A percentile compares a stretch with the other conserved stretches of the same genome.
phyloP scores from a whole-genome alignment of 2,888 invertebrate species.

The Torymus auratus region DNA sequence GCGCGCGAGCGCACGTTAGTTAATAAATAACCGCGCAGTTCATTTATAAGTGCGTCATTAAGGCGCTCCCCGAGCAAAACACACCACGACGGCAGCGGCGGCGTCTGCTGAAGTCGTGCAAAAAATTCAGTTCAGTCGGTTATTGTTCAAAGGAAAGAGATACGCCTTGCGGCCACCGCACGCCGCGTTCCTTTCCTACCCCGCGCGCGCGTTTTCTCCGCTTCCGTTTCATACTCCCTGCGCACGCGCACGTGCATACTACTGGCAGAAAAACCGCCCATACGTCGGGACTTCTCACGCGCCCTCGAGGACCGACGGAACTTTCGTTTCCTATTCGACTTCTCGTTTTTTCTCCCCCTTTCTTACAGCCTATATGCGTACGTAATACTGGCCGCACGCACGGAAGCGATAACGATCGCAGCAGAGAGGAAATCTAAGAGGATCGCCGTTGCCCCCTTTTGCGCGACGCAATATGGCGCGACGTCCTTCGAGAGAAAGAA shows the following conservation, averaged over 20 bases:
- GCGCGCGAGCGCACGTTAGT: background rate
- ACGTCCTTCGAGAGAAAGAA: background rate
- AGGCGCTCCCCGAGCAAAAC: background rate
- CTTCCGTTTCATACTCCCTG: conserved; percentile 52
- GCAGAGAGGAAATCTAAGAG: conserved; percentile 35
- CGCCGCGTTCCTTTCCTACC: conserved; percentile 19
- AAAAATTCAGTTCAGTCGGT: conserved; percentile 43
- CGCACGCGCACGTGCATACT: background rate
- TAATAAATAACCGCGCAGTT: conserved; percentile 48
- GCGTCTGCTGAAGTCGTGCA: background rate
- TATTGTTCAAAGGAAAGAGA: conserved; percentile 41
- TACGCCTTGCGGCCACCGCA: background rate
- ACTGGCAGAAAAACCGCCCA: background rate
- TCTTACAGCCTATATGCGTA: background rate
- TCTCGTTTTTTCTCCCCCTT: background rate
- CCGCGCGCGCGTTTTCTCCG: conserved; percentile 48
- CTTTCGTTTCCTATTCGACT: conserved; percentile 44
- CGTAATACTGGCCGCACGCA: conserved; percentile 11
- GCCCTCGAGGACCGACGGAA: conserved; percentile 44
- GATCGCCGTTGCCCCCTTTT: conserved; percentile 9
- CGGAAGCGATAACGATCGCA: conserved; percentile 56
- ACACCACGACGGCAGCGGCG: background rate
- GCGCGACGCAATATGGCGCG: background rate
- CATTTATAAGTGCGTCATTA: conserved; percentile 42
- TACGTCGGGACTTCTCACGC: conserved; percentile 55